Percentiles rank a stretch among this genome's conserved stretches.
phyloP scores from a whole-genome alignment of 2,113 vertebrate species.

The Xiphophorus maculatus region DNA sequence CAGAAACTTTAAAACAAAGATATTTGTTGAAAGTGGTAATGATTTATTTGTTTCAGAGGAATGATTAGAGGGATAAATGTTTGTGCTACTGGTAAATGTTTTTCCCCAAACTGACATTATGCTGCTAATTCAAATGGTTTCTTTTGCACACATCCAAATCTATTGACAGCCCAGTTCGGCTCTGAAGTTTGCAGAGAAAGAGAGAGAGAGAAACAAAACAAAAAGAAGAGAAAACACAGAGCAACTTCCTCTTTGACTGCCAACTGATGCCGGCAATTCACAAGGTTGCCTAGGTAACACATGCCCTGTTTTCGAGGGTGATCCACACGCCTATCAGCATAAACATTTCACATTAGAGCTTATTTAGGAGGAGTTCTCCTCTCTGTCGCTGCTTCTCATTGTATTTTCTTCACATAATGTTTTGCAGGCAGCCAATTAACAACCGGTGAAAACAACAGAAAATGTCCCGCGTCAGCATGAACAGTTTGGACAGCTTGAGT shows the following conservation, averaged over 20 bases:
- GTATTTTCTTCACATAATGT: constrained; percentile 10
- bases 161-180: neutral
- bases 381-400: neutral
- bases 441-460: neutral
- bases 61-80: too few relatives aligned
- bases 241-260: neutral
- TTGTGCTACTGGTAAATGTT: too few relatives aligned
- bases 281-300: neutral
- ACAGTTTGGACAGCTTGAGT: neutral
- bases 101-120: too few relatives aligned
- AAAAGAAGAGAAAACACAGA: neutral
- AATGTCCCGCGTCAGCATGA: neutral
- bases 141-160: too few relatives aligned
- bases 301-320: neutral
- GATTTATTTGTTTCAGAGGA: neutral
- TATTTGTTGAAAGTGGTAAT: too few relatives aligned
- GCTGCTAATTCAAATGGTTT: too few relatives aligned
- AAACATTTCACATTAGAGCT: neutral
- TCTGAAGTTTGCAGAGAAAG: neutral
- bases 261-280: neutral
- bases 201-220: neutral
- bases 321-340: neutral
- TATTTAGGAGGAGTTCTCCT: neutral
- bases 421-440: constrained; percentile 5
- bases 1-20: too few relatives aligned